Evolutionary conservation across 2,113 vertebrate genomes (phyloP).

Genomic region (Columba janthina): DNA sequence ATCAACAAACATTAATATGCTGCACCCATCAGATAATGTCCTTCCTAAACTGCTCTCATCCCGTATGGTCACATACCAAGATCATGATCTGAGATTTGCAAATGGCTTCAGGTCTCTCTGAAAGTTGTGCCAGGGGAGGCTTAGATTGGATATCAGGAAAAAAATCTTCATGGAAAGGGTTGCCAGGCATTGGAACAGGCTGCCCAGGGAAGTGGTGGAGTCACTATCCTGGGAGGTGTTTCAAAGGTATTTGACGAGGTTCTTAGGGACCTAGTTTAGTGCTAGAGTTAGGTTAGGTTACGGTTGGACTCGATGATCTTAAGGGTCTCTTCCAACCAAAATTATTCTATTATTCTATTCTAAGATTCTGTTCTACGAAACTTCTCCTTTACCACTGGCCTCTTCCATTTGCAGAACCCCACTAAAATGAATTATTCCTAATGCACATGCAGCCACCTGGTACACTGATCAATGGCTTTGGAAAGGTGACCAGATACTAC

Average conservation of each 20-base stretch:
- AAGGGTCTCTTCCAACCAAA: too few species aligned
- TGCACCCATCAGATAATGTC: background rate
- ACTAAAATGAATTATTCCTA: background rate
- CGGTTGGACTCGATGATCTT: too few species aligned
- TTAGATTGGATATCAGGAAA: too few species aligned
- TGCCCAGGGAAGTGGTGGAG: too few species aligned
- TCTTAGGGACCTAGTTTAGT: too few species aligned
- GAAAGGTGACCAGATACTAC: background rate
- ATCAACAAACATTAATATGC: background rate
- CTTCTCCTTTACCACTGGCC: background rate
- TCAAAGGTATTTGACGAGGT: too few species aligned
- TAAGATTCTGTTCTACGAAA: background rate
- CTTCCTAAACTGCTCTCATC: background rate
- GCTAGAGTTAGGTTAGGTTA: too few species aligned
- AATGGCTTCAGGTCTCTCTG: background rate
- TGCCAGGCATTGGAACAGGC: too few species aligned
- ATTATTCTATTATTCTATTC: too few species aligned
- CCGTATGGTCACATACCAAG: background rate
- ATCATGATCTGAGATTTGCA: background rate
- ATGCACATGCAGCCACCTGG: background rate
- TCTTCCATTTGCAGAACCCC: background rate
- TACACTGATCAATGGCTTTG: background rate
- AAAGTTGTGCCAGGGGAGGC: too few species aligned
- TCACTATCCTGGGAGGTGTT: too few species aligned
- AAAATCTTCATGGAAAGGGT: too few species aligned